Base-by-base conservation (phyloP, 2,113 vertebrate genomes). In the Misgurnus mizolepis region DNA sequence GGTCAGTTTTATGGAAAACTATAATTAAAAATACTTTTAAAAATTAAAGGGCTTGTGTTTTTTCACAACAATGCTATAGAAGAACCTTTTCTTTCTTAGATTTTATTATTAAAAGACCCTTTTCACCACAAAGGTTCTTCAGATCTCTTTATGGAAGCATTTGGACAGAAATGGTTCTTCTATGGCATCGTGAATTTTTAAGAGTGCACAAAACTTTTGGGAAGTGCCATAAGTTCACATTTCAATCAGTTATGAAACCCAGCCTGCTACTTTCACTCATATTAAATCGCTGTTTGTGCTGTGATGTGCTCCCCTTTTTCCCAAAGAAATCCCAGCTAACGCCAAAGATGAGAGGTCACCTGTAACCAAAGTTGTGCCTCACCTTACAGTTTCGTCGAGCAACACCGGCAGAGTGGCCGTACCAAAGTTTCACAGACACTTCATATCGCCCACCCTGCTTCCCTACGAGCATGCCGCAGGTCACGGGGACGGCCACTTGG, bases 281-380 rank as follows among this genome's bases (percentile, higher is more conserved):
- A 62, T 86, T 84, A 83, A 85, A 79, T 84, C 73, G 76, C 77
- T 81, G 61, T 78, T 58, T 88, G 80, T 84, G 67, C 14, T 79
- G 84, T 88, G 80, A 86, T 76, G 84, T 86, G 87, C 84, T 85
- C 69, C 22, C 91, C 83, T 91, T 49, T 91, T 87, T 90, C 89
- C 89, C 89, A 87, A 95, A 99, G 97, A 99, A 95, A 98, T 99
- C 90, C 97, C 97, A 77, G 96, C 96, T 86, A 97, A 96, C 40
- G 96, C 94, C 92, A 96, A 95, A 90, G 96, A 96, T 69, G 97
- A 96, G 56, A 94, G 93, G 69, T 92, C 93, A 49, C 96, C 94
- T 93, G 93, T 96, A 83, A 96, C 95, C 84, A 97, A 97, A 91
- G 91, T 91, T 92, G 93, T 95, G 79, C 95, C 94, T 92, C 96